A percentile compares a stretch with the other conserved stretches of the same genome.
phyloP scores from a whole-genome alignment of 2,113 vertebrate species.

The Boulengeromyrus knoepffleri region DNA sequence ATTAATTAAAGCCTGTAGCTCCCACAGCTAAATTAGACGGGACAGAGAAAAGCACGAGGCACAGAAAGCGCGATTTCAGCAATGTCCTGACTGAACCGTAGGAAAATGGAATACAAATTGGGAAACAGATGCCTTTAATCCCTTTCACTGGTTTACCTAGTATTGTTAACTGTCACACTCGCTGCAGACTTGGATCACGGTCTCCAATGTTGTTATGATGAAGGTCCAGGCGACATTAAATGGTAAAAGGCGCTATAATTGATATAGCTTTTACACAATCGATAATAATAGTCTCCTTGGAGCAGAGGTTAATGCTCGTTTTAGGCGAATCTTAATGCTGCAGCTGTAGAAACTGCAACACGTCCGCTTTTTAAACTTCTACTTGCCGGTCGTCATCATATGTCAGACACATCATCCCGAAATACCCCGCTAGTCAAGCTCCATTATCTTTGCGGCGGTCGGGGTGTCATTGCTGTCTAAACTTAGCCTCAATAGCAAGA shows the following conservation, averaged over 20 bases:
- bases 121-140: not conserved
- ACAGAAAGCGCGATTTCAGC: not conserved
- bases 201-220: not conserved
- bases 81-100: not conserved
- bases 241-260: not conserved
- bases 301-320: not conserved
- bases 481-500: not conserved
- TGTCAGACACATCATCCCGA: not conserved
- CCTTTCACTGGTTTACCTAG: not conserved
- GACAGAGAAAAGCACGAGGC: conserved; percentile 21
- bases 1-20: conserved; percentile 41
- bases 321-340: not conserved
- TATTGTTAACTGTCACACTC: not conserved
- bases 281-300: not conserved
- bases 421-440: not conserved
- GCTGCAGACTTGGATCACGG: not conserved
- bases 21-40: conserved; percentile 27
- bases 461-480: not conserved
- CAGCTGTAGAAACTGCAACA: not conserved
- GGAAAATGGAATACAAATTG: not conserved
- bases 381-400: not conserved
- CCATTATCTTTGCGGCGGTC: not conserved
- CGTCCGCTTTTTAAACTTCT: not conserved
- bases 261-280: not conserved
- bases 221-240: not conserved